Evolutionary conservation across 2,797 vertebrate species (phyloP).

Genomic region (Sebastes umbrosus): DNA sequence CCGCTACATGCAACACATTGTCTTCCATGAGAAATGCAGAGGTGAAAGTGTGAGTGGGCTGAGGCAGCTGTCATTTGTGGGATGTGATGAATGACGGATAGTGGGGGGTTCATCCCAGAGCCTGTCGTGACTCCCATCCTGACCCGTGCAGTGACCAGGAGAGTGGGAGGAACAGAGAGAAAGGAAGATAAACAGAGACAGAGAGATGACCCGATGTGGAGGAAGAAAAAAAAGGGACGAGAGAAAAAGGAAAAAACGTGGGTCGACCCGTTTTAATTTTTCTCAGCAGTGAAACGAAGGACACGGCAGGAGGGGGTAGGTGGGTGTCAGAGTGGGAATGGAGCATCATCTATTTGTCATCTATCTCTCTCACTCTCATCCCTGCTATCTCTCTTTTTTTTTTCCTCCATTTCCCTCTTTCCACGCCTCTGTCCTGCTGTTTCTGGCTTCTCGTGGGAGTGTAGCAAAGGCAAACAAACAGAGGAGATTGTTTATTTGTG

Average conservation of each 20-base stretch:
- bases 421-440: constrained; percentile 82
- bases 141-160: constrained; percentile 70
- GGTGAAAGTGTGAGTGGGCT: constrained; percentile 75
- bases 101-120: constrained; percentile 47
- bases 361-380: constrained; percentile 72
- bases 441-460: constrained; percentile 78
- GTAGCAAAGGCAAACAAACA: constrained; percentile 82
- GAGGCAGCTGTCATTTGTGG: constrained; percentile 78
- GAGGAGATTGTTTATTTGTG: constrained; percentile 80
- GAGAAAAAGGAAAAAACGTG: constrained; percentile 47
- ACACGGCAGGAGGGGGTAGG: constrained; percentile 76
- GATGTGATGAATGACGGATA: constrained; percentile 78
- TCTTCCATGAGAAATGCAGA: constrained; percentile 68
- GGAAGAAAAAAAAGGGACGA: constrained; percentile 52
- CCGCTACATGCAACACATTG: constrained; percentile 47
- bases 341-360: constrained; percentile 85
- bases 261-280: constrained; percentile 72
- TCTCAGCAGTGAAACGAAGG: constrained; percentile 68
- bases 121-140: constrained; percentile 73
- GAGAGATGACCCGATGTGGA: constrained; percentile 45
- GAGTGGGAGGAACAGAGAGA: constrained; percentile 73
- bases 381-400: constrained; percentile 37
- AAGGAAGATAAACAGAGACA: constrained; percentile 59
- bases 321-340: constrained; percentile 82
- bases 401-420: constrained; percentile 66